These are phyloP conservation scores for Rostratula benghalensis DNA, from an alignment of 2,113 vertebrate species.

Conservation along the genomic window DNA sequence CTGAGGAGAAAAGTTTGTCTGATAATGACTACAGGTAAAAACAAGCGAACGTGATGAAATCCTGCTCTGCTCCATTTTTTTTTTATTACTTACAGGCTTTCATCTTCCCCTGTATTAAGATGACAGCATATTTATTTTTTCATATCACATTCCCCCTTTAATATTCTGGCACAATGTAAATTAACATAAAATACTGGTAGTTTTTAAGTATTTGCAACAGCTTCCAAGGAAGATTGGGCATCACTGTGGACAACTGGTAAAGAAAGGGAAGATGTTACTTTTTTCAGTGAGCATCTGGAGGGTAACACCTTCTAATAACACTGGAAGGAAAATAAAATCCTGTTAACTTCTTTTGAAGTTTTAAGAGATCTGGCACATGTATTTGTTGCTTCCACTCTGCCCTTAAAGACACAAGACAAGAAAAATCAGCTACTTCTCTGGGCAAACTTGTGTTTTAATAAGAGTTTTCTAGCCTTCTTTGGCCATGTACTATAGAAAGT, in stretches of 20 bases:
- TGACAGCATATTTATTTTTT: background rate
- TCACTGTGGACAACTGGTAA: background rate
- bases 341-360: background rate
- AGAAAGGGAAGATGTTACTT: background rate
- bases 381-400: background rate
- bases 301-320: background rate
- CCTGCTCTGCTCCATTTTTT: no score
- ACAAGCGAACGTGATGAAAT: background rate
- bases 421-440: background rate
- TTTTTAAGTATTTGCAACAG: background rate
- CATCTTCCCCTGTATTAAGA: background rate
- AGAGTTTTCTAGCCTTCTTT: background rate
- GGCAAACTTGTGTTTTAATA: slow-evolving; percentile 15
- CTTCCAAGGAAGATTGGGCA: background rate
- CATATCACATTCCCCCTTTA: background rate
- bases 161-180: background rate
- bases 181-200: background rate
- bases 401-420: background rate
- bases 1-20: background rate
- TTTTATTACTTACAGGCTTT: background rate
- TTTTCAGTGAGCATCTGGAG: background rate
- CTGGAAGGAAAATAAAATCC: background rate
- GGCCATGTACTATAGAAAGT: background rate
- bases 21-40: background rate
- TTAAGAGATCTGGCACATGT: background rate